These are phyloP conservation scores for Leucophora obtusa DNA, from an alignment of 2,888 invertebrate species.

Conservation along the genomic window DNA sequence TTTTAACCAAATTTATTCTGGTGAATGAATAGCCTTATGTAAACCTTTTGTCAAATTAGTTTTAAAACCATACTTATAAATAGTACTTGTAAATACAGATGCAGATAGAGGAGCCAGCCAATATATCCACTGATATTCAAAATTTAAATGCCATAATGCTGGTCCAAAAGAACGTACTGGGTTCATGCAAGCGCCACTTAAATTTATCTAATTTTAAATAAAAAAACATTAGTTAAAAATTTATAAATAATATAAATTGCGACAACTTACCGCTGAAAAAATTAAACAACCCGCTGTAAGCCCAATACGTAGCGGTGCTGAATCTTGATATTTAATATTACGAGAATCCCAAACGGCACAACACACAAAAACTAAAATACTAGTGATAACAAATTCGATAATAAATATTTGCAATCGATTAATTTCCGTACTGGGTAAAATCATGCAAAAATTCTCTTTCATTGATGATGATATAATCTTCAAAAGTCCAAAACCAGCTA, in stretches of 20 bases:
- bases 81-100: conserved; percentile 7
- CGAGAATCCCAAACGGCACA: conserved; percentile 40
- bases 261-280: conserved; percentile 29
- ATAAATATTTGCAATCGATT: conserved; percentile 18
- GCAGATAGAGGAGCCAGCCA: conserved; percentile 33
- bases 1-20: background rate
- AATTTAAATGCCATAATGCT: conserved; percentile 75
- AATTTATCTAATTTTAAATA: conserved; percentile 45
- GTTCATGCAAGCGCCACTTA: conserved; percentile 85
- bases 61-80: conserved; percentile 25
- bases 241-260: background rate
- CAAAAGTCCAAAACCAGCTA: conserved; percentile 41
- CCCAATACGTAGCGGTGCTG: conserved; percentile 32
- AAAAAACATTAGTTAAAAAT: background rate
- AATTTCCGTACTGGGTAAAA: conserved; percentile 8
- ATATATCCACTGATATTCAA: conserved; percentile 36
- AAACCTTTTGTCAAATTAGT: background rate
- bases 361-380: conserved; percentile 39
- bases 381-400: conserved; percentile 29
- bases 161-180: conserved; percentile 85
- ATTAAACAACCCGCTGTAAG: conserved; percentile 36
- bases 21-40: background rate
- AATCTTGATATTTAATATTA: conserved; percentile 24
- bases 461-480: conserved; percentile 6
- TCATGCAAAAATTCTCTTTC: conserved; percentile 25